Evolutionary conservation across 2,113 vertebrate genomes (phyloP).

Genomic region (Talpa occidentalis): DNA sequence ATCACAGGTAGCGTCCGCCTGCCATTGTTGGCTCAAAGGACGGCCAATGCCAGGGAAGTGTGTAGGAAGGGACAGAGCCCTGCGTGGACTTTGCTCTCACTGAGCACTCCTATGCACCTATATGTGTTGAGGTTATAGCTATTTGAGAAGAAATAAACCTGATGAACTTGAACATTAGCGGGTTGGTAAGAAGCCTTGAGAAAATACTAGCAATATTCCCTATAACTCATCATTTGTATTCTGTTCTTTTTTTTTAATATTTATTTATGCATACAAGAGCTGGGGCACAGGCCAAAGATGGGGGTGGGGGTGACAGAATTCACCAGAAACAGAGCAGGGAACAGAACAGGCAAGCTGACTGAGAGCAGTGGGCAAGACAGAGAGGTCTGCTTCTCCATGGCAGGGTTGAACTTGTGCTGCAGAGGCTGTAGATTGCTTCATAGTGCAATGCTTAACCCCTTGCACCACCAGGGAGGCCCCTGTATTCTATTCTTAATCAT

Average conservation of each 20-base stretch:
- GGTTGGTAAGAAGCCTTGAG: not conserved
- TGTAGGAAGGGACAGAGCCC: not conserved
- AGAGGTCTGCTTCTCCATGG: no score
- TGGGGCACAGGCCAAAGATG: no score
- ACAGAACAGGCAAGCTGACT: no score
- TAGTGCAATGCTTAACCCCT: no score
- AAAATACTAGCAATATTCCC: not conserved
- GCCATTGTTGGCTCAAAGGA: not conserved
- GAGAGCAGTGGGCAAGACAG: no score
- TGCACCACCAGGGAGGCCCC: no score
- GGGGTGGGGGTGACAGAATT: no score
- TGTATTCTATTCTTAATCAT: not conserved
- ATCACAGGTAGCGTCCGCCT: rapidly evolving
- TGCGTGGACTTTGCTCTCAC: not conserved
- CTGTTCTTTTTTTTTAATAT: no score
- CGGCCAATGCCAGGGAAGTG: not conserved
- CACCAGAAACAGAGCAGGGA: no score
- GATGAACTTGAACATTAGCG: not conserved
- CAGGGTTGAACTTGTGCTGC: no score
- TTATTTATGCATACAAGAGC: no score
- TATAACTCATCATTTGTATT: not conserved
- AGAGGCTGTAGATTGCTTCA: no score
- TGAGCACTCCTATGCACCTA: not conserved
- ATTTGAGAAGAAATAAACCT: not conserved
- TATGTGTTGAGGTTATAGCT: not conserved